Evolutionary conservation across 2,888 invertebrate genomes (phyloP), one percentile per base, ranked within the genome.

Genomic region (Acrobeloides nanus): DNA sequence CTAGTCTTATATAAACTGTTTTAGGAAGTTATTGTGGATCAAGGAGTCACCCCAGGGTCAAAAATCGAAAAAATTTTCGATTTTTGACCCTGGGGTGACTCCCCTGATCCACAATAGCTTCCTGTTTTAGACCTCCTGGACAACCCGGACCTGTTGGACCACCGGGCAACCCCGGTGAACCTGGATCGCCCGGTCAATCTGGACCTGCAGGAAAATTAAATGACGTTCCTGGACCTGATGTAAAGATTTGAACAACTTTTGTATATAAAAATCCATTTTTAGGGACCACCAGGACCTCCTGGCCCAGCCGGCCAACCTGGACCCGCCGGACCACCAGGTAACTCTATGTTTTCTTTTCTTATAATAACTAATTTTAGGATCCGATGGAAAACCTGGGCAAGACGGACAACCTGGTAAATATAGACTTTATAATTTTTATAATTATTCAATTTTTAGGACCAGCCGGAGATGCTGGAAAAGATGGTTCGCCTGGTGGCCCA

Each of bases 221-320:
- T n/a, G 52, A 52, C 21, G 48, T 48, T 5, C 48, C 48, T 18
- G 48, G 51, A 31, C 49, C 48, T 21, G 55, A 42, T 18, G 49
- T 26, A 23, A 17, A 38, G 33, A 21, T 18, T 5, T 35, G 17
- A 38, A 17, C 4, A 38, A 24, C 15, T 15, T 15, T 38, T 20
- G 15, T 38, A 20, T 5, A 15, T 18, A 4, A 41, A 40, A 21
- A 12, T 15, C 29, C 10, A n/a, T n/a, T 20, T 29, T 3, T 26
- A n/a, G n/a, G 40, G 38, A 20, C 39, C 27, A 3, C 34, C 41
- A 23, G 47, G 50, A 2, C 26, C 23, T 4, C 42, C 24, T n/a
- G 50, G 54, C 34, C 55, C 44, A 8, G 46, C 31, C 21, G 58
- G 58, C 17, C 55, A 45, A 7, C 50, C 57, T 20, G 58, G 58